phyloP scores from a whole-genome alignment of 2,797 vertebrate genomes.

The Eupleurogrammus muticus region DNA sequence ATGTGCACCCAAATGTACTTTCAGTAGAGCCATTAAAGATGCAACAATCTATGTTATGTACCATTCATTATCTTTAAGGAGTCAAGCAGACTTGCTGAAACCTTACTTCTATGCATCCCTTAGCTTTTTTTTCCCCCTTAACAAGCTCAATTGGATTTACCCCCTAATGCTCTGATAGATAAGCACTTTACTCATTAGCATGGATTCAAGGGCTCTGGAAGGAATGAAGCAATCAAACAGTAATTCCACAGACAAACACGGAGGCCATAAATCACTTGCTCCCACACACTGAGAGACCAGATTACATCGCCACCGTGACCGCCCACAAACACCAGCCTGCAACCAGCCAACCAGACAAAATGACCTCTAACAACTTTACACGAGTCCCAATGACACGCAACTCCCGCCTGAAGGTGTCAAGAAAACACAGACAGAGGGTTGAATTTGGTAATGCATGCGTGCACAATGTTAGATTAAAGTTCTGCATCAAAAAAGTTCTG shows the following conservation, averaged over 20 bases:
- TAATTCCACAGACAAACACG: conserved; percentile 80
- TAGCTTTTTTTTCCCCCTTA: conserved; percentile 61
- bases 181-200: conserved; percentile 83
- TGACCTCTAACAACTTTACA: conserved; percentile 66
- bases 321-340: conserved; percentile 57
- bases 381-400: conserved; percentile 52
- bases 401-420: conserved; percentile 24
- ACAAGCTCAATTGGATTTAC: conserved; percentile 75
- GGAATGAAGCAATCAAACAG: conserved; percentile 82
- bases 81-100: conserved; percentile 38
- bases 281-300: conserved; percentile 68
- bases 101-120: conserved; percentile 54
- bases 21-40: not conserved
- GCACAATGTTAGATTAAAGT: not conserved
- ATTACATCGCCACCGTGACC: conserved; percentile 60
- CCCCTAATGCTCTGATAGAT: conserved; percentile 77
- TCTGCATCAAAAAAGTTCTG: not conserved
- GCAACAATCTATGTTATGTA: not conserved
- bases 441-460: not conserved
- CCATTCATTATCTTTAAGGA: not conserved
- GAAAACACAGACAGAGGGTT: not conserved
- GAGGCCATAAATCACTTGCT: conserved; percentile 73
- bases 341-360: conserved; percentile 32
- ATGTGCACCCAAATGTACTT: not conserved
- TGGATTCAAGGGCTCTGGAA: conserved; percentile 75